A percentile compares a stretch with the other conserved stretches of the same genome.
These are phyloP conservation scores for Choloepus hoffmanni DNA, from an alignment of 2,113 vertebrate genomes.

Conservation along the genomic window DNA sequence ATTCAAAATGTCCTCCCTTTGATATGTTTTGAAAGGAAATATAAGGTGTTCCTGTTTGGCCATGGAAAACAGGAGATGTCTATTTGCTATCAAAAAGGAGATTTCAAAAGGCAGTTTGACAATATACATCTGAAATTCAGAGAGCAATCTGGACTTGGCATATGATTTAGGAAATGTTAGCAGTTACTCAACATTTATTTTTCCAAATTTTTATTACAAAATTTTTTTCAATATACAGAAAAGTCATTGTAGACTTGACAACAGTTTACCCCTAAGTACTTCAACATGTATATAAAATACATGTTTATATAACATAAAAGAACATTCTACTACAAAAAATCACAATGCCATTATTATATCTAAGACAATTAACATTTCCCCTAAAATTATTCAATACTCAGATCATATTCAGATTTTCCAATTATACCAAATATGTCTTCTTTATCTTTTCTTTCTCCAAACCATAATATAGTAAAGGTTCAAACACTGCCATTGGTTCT, in stretches of 20 bases:
- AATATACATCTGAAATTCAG: not conserved
- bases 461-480: not conserved
- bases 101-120: not conserved
- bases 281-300: not conserved
- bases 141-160: not conserved
- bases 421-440: not conserved
- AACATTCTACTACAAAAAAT: not conserved
- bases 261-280: not conserved
- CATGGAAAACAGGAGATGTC: not conserved
- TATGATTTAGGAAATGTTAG: not conserved
- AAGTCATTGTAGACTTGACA: not conserved
- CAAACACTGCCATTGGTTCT: not conserved
- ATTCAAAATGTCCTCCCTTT: too few relatives aligned
- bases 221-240: not conserved
- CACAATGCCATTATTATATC: not conserved
- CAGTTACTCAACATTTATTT: conserved; percentile 11
- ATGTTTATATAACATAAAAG: too few relatives aligned
- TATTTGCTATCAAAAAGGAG: not conserved
- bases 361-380: not conserved
- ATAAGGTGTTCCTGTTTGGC: not conserved
- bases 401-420: not conserved
- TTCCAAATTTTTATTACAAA: not conserved
- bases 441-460: not conserved
- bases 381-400: not conserved
- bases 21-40: not conserved